Percentiles rank a stretch among this genome's conserved stretches.
Conservation (phyloP, 2,888 invertebrate species). For the Diadromus collaris region DNA sequence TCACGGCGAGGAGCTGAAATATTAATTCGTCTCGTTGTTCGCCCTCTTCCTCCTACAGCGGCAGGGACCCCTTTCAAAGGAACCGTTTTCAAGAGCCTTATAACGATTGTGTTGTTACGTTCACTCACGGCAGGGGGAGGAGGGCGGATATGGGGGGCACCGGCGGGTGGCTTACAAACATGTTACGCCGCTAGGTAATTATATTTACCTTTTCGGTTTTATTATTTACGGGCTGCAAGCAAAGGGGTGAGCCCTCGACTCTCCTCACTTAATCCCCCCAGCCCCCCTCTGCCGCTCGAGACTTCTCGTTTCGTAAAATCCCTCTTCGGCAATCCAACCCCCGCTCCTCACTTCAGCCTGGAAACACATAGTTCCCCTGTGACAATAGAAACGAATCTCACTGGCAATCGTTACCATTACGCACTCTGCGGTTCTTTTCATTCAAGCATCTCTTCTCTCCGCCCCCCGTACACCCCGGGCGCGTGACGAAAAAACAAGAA, state of each 20-base stretch:
- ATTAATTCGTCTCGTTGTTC: slow-evolving; percentile 74
- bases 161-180: slow-evolving; percentile 71
- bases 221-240: slow-evolving; percentile 74
- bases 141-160: not conserved
- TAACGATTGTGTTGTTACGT: slow-evolving; percentile 75
- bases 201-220: slow-evolving; percentile 79
- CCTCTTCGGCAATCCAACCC: slow-evolving; percentile 6
- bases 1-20: slow-evolving; percentile 74
- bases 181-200: slow-evolving; percentile 75
- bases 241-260: slow-evolving; percentile 46
- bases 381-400: slow-evolving; percentile 45
- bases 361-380: slow-evolving; percentile 30
- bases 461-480: not conserved
- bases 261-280: slow-evolving; percentile 30
- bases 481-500: slow-evolving; percentile 25
- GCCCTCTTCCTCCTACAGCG: slow-evolving; percentile 23
- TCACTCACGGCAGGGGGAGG: slow-evolving; percentile 29
- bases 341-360: not conserved
- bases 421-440: slow-evolving; percentile 43
- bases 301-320: slow-evolving; percentile 28
- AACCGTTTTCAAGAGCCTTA: slow-evolving; percentile 72
- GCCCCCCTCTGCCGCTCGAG: not conserved
- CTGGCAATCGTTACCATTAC: slow-evolving; percentile 56
- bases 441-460: slow-evolving; percentile 13
- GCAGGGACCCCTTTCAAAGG: slow-evolving; percentile 71